Evolutionary conservation across 2,888 invertebrate species (phyloP).

Genomic region (Orchesella flavescens): DNA sequence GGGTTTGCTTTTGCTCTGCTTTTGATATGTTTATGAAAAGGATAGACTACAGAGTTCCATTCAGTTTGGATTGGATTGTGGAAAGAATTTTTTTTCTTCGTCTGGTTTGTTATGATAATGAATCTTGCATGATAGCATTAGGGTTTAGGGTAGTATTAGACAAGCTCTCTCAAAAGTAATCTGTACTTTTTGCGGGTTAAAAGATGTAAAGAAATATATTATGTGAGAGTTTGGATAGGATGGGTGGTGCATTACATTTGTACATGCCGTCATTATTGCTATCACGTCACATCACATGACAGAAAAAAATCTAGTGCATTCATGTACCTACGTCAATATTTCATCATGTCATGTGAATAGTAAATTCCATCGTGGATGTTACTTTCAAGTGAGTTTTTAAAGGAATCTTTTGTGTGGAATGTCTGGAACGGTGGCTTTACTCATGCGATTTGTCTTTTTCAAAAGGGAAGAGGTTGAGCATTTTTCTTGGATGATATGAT

Average conservation of each 20-base stretch:
- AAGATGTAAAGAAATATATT: background rate
- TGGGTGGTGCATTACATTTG: background rate
- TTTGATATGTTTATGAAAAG: conserved; percentile 17
- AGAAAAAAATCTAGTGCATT: background rate
- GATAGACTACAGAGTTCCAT: background rate
- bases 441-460: too few relatives aligned
- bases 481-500: too few relatives aligned
- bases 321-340: background rate
- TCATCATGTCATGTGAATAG: conserved; percentile 8
- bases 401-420: too few relatives aligned
- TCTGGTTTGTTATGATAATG: conserved; percentile 7
- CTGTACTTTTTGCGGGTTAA: background rate
- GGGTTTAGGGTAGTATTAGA: too few relatives aligned
- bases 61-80: background rate
- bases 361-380: too few relatives aligned
- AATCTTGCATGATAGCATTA: conserved; percentile 14
- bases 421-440: too few relatives aligned
- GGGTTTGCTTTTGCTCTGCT: background rate
- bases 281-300: background rate
- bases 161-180: background rate
- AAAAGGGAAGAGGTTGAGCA: too few relatives aligned
- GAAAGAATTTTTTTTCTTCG: background rate
- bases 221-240: background rate
- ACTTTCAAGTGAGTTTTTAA: too few relatives aligned
- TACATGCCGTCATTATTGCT: too few relatives aligned